Evolutionary conservation across 2,113 vertebrate genomes (phyloP).

Genomic region (Prochilodus magdalenae): DNA sequence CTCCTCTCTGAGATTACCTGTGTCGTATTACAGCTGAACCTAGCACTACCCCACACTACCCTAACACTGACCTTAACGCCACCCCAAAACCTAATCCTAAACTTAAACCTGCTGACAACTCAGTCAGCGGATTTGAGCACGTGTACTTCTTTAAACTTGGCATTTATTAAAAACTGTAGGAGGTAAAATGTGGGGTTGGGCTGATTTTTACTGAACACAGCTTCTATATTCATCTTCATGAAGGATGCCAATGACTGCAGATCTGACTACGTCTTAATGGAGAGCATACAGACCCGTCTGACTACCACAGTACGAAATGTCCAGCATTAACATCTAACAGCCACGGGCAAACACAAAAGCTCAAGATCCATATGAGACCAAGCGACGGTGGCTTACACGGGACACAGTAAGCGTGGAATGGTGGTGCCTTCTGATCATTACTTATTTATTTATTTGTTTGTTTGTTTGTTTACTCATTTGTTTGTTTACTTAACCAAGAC

Average conservation of each 20-base stretch:
- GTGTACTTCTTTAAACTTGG: too few relatives aligned
- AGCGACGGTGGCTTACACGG: constrained; percentile 55
- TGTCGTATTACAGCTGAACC: too few relatives aligned
- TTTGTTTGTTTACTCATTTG: not conserved
- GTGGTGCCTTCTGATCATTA: too few relatives aligned
- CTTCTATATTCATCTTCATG: not conserved
- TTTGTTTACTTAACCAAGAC: constrained; percentile 13
- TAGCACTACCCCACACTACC: too few relatives aligned
- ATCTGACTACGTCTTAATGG: not conserved
- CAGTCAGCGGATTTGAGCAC: too few relatives aligned
- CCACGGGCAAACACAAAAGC: constrained; percentile 44
- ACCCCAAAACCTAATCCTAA: too few relatives aligned
- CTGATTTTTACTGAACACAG: not conserved
- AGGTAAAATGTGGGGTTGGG: too few relatives aligned
- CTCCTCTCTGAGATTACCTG: too few relatives aligned
- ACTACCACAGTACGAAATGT: not conserved
- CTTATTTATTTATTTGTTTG: not conserved
- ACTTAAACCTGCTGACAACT: too few relatives aligned
- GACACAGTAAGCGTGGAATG: constrained; percentile 51
- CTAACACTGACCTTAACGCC: too few relatives aligned
- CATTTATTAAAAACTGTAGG: too few relatives aligned
- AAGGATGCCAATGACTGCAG: not conserved
- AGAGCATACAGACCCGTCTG: not conserved
- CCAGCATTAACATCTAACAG: constrained; percentile 10
- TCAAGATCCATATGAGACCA: constrained; percentile 17